Evolutionary conservation across 2,888 invertebrate species (phyloP).

Genomic region (Cephus runcator): DNA sequence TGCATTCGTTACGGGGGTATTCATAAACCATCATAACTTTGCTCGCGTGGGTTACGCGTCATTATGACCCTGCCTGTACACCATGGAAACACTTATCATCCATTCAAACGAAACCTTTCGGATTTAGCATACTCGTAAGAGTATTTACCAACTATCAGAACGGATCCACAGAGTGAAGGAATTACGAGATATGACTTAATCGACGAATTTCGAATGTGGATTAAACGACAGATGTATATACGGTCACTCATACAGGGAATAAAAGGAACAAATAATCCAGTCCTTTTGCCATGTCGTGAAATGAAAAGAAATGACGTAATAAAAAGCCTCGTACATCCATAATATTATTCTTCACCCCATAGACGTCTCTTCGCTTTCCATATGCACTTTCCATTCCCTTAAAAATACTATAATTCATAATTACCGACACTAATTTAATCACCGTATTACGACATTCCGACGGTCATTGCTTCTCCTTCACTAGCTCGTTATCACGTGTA

Average conservation of each 20-base stretch:
- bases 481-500: constrained; percentile 18
- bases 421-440: constrained; percentile 31
- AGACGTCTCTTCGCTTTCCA: not conserved
- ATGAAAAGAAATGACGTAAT: not conserved
- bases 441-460: constrained; percentile 21
- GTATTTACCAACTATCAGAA: not conserved
- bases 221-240: not conserved
- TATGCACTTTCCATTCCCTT: not conserved
- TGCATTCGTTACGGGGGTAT: constrained; percentile 62
- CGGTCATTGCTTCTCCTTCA: constrained; percentile 20
- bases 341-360: constrained; percentile 1
- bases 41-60: constrained; percentile 41
- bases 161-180: not conserved
- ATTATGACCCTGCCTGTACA: not conserved
- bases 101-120: not conserved
- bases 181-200: not conserved
- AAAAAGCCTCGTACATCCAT: constrained; percentile 10
- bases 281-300: not conserved
- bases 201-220: not conserved
- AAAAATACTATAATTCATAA: constrained; percentile 25
- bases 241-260: not conserved
- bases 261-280: not conserved
- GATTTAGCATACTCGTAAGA: not conserved
- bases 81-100: not conserved
- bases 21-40: constrained; percentile 63